A percentile compares a stretch with the other conserved stretches of the same genome.
These are phyloP conservation scores for Ophraella communa DNA, from an alignment of 2,888 invertebrate species.

Conservation along the genomic window DNA sequence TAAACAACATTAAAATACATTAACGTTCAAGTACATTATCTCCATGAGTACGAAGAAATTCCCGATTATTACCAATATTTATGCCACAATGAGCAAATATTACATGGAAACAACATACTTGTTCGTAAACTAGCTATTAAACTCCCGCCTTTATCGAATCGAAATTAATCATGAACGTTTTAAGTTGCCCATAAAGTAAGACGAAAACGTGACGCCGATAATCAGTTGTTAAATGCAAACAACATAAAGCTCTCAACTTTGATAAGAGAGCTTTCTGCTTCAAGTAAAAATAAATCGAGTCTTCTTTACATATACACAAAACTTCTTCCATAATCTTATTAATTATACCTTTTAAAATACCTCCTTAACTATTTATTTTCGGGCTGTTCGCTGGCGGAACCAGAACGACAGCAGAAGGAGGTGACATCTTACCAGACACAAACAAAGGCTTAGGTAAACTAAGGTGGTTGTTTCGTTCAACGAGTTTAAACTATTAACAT, in stretches of 20 bases:
- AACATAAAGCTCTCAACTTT: constrained; percentile 58
- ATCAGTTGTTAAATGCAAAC: constrained; percentile 58
- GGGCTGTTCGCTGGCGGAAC: background rate
- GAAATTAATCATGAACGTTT: constrained; percentile 55
- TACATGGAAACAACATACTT: constrained; percentile 57
- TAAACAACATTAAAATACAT: constrained; percentile 4
- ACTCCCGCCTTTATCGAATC: constrained; percentile 53
- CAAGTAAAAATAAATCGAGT: constrained; percentile 33
- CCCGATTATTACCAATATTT: constrained; percentile 21
- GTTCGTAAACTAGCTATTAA: constrained; percentile 57
- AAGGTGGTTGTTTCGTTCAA: too few relatives aligned
- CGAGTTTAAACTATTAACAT: too few relatives aligned
- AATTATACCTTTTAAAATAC: constrained; percentile 39
- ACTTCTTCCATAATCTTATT: constrained; percentile 37
- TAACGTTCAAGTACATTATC: constrained; percentile 2
- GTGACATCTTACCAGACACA: background rate
- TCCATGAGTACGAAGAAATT: background rate
- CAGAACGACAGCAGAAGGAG: background rate
- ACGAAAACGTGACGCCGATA: constrained; percentile 53
- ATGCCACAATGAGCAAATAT: constrained; percentile 22
- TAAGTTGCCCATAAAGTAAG: constrained; percentile 52
- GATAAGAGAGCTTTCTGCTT: constrained; percentile 43
- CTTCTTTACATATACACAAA: constrained; percentile 22
- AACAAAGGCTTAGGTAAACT: too few relatives aligned
- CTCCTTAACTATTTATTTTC: constrained; percentile 3